Evolutionary conservation across 2,113 vertebrate species (phyloP), one percentile per base, ranked within the genome.

Genomic region (Phylloscopus trochilus): DNA sequence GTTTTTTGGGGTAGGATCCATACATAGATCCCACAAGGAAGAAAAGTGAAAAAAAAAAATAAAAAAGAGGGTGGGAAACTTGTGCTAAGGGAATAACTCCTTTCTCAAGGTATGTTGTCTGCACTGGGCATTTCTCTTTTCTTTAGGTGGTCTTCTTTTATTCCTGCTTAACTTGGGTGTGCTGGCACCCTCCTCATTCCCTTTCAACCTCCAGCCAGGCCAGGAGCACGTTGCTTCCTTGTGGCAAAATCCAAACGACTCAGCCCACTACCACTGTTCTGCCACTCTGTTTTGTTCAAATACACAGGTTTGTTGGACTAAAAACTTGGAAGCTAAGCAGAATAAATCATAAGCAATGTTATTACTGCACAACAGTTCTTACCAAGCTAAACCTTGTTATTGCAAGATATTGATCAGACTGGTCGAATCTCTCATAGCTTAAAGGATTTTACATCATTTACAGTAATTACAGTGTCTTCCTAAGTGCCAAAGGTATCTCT

Each of bases 371-470:
- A 75, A 43, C 5, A 73, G 69, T n/a, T 82, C 92, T 81, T 87
- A 82, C 24, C 58, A 88, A 41, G 67, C 35, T 89, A 80, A 93
- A 92, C n/a, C 75, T 83, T 91, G 87, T 87, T 96, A 80, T 94
- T 96, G 60, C 60, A 90, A 96, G 75, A 7, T 93, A 96, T 95
- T 83, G 92, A 95, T 96, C 87, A 83, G 31, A 75, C 35, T 7
- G 6, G 63, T 86, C 60, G 81, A 78, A 81, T 41, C 31, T 56
- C 59, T 77, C 77, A 83, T 24, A 73, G 74, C 63, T 93, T 52
- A 92, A 94, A 91, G 88, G 90, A 83, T 83, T 95, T 96, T 60
- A 83, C 63, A 92, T 88, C 63, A 88, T 90, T 91, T 96, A 86
- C 58, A 78, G 62, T 83, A 88, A 94, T 95, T 93, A 81, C 41